A percentile compares a stretch with the other conserved stretches of the same genome.
Evolutionary conservation across 2,113 vertebrate species (phyloP).

Genomic region (Pelecanus crispus): DNA sequence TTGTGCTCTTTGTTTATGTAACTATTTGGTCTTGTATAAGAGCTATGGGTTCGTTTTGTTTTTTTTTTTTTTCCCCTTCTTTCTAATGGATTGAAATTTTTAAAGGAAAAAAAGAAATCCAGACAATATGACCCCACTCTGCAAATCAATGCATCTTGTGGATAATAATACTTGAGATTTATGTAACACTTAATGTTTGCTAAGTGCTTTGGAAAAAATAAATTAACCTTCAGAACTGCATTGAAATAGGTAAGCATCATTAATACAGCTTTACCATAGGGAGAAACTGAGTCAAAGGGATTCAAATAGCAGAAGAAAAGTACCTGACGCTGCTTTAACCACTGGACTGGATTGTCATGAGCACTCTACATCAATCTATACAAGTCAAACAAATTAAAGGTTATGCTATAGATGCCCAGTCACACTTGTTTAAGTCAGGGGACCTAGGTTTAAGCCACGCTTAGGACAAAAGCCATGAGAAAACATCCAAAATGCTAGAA

Average conservation of each 20-base stretch:
- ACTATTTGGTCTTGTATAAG: not conserved
- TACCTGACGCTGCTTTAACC: not conserved
- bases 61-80: too few relatives aligned
- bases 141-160: slow-evolving; percentile 28
- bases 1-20: not conserved
- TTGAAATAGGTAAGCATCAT: not conserved
- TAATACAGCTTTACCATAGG: not conserved
- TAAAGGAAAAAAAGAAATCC: slow-evolving; percentile 10
- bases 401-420: not conserved
- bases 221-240: slow-evolving; percentile 28
- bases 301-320: not conserved
- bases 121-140: slow-evolving; percentile 11
- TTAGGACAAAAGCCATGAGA: not conserved
- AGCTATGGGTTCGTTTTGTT: not conserved
- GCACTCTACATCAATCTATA: not conserved
- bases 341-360: accelerated
- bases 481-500: not conserved
- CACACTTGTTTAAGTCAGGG: not conserved
- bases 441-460: not conserved
- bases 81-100: slow-evolving; percentile 31
- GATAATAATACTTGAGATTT: slow-evolving; percentile 16
- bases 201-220: slow-evolving; percentile 40
- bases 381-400: not conserved
- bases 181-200: slow-evolving; percentile 41
- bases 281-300: not conserved